Conservation (phyloP, 2,797 vertebrate species). For the Hemibagrus guttatus region DNA sequence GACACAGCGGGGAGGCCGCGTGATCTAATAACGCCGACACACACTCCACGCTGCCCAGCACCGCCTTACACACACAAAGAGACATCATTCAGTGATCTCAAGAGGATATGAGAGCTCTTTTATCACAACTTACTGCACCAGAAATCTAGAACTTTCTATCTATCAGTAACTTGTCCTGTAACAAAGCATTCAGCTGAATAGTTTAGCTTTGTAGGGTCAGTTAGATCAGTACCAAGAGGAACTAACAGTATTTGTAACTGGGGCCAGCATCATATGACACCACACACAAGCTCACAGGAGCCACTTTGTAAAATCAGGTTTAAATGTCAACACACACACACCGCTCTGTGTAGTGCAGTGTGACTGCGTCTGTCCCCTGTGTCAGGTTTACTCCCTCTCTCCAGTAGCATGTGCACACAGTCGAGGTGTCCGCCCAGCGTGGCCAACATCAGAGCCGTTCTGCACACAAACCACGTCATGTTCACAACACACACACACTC, state of each 20-base stretch:
- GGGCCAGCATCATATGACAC: neutral
- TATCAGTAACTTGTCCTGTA: neutral
- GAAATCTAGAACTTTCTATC: neutral
- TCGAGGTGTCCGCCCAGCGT: conserved; percentile 90
- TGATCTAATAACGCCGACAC: conserved; percentile 91
- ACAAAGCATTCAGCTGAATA: neutral
- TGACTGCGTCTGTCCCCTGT: conserved; percentile 88
- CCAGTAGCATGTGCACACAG: conserved; percentile 91
- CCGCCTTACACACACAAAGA: conserved; percentile 74
- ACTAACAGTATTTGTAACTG: neutral
- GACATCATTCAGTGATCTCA: neutral
- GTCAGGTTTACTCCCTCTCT: conserved; percentile 89
- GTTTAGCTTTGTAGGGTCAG: neutral
- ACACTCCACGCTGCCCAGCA: conserved; percentile 90
- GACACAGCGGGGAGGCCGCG: conserved; percentile 89
- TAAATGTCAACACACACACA: conserved; percentile 69
- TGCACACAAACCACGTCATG: conserved; percentile 54
- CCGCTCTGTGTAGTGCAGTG: conserved; percentile 91
- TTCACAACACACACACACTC: neutral
- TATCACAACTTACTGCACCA: neutral
- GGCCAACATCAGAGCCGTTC: conserved; percentile 93
- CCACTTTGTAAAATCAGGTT: neutral
- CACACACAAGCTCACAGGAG: neutral
- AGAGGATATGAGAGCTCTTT: neutral
- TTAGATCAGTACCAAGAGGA: neutral